Base-by-base conservation (phyloP, 2,888 invertebrate species). In the Eupithecia subumbrata region DNA sequence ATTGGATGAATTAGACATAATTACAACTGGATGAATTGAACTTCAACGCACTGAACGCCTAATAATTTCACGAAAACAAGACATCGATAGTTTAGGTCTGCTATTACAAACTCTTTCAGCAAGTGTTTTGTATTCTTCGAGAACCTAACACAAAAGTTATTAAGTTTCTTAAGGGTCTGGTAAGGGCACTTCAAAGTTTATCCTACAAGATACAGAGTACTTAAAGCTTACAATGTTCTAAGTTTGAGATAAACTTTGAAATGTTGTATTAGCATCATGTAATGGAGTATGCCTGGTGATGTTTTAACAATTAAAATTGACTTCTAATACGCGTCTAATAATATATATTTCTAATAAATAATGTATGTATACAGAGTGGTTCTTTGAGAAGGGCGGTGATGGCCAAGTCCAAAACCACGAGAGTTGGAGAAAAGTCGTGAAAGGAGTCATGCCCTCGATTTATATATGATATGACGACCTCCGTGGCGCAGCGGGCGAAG, bases 141-240 rank as follows among this genome's bases (percentile, higher is more conserved):
- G 66, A n/a, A 40, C 5, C 9, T 37, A 66, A 67, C 37, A 22
- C 66, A 67, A 40, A 67, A 40, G 66, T 67, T 67, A 60, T 14
- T n/a, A 22, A 40, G 37, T 67, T 67, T 11, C 30, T n/a, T 30
- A 67, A 67, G 66, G 66, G 40, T 37, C 66, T 64, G 66, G 60
- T 60, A n/a, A 67, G 40, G 40, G 40, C n/a, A 52, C 52, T 56
- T 11, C 3, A n/a, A 67, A 40, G 66, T 37, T 67, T 37, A 40
- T 9, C 2, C 8, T n/a, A n/a, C n/a, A n/a, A 64, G 34, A 8
- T 9, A 18, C 64, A 64, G 34, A 34, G 60, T 14, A 60, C 5
- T 0, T 5, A 14, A 2, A 25, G 14, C 5, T 60, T 14, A 12
- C 22, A 25, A 25, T 5, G 12, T 60, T 60, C 60, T 25, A 25